Percentiles rank a stretch among this genome's conserved stretches.
Evolutionary conservation across 2,113 vertebrate species (phyloP).

Genomic region (Vombatus ursinus): DNA sequence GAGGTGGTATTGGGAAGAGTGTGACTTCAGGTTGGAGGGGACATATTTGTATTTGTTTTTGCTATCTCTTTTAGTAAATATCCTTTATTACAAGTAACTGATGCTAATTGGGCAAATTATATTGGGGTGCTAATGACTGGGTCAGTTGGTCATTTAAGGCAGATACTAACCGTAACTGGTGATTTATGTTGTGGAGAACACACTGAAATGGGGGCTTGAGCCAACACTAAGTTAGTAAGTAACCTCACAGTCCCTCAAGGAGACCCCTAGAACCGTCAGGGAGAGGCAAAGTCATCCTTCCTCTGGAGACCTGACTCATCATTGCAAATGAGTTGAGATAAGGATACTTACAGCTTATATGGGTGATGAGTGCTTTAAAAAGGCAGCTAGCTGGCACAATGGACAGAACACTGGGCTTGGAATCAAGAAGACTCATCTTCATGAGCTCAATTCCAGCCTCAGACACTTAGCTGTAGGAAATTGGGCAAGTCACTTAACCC

Average conservation of each 20-base stretch:
- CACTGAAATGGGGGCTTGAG: background rate
- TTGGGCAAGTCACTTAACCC: background rate
- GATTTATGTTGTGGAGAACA: background rate
- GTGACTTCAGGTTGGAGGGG: background rate
- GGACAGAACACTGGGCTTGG: background rate
- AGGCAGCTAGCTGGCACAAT: background rate
- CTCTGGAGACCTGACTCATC: background rate
- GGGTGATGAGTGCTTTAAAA: background rate
- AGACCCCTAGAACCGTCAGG: background rate
- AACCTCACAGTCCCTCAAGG: background rate
- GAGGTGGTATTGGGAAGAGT: background rate
- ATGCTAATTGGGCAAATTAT: background rate
- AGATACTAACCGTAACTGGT: background rate
- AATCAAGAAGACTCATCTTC: background rate
- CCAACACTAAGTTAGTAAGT: background rate
- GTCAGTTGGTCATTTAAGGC: background rate
- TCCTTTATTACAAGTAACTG: background rate
- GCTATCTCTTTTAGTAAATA: background rate
- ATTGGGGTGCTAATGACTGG: background rate
- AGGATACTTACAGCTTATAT: background rate
- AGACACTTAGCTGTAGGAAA: background rate
- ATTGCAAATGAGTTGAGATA: background rate
- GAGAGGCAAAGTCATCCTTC: background rate
- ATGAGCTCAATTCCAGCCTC: background rate
- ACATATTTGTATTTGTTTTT: background rate